Base-by-base conservation (phyloP, 2,888 invertebrate genomes). In the Tetragonisca angustula region DNA sequence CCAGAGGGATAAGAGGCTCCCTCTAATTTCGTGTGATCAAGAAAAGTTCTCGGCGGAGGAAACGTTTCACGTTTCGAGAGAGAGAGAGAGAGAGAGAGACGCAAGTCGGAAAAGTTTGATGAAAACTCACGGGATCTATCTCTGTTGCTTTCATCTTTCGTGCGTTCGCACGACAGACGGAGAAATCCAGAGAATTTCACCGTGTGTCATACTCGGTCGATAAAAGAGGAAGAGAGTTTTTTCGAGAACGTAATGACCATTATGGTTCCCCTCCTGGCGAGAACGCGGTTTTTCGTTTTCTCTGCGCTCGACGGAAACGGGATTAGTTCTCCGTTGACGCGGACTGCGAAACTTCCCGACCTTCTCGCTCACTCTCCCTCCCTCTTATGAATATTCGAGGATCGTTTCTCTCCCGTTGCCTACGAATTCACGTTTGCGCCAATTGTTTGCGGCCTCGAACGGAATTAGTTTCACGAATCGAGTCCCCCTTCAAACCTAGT, bases 21-120 rank as follows among this genome's bases (percentile, higher is more conserved):
- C 78, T 79, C 76, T 79, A 81, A 85, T 85, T 86, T 80, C 77
- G 75, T 50, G 67, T 81, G 81, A 85, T 84, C 84, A 83, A 77
- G 77, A 80, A 84, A 80, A 80, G 27, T 80, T 80, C 36, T 61
- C 21, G 52, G 43, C 15, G 17, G 27, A 52, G 32, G 49, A 76
- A 32, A 32, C n/a, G n/a, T 32, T 32, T 32, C 32, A 84, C 65
- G 70, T 74, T 61, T 32, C 27, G 27, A 65, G 61, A 6, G 32
- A 56, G 24, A 65, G 9, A 43, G 9, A 43, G 43, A 43, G 17
- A 61, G 61, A 11, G 32, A 62, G 36, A 65, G 32, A 24, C 21
- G 50, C 54, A 74, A 84, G 77, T 82, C 82, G 43, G 73, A 77
- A 82, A 84, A 84, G 83, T 84, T 84, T 77, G 83, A 82, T 84